Evolutionary conservation across 2,797 vertebrate species (phyloP).

Genomic region (Capromys pilorides): DNA sequence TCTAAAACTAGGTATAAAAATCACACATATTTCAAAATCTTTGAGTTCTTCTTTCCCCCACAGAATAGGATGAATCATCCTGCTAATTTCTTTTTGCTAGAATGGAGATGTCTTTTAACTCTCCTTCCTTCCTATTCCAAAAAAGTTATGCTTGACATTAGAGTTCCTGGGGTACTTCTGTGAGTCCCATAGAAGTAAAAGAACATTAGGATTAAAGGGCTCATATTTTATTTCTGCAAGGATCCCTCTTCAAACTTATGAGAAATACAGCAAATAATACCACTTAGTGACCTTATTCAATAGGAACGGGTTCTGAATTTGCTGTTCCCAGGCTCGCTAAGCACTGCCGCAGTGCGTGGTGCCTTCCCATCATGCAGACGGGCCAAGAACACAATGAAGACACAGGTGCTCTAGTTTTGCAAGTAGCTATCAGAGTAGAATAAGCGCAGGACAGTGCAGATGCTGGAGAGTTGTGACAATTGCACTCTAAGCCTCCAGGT

Average conservation of each 20-base stretch:
- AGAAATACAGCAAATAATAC: conserved; percentile 30
- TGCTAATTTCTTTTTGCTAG: conserved; percentile 49
- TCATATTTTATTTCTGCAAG: conserved; percentile 50
- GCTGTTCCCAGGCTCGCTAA: not conserved
- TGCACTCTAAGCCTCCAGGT: not conserved
- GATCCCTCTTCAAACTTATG: not conserved
- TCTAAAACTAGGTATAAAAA: conserved; percentile 32
- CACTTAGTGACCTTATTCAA: not conserved
- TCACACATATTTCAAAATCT: conserved; percentile 58
- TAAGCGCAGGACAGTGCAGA: not conserved
- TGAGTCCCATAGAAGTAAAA: conserved; percentile 38
- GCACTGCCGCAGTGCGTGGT: not conserved
- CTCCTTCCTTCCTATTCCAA: conserved; percentile 41
- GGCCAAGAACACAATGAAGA: not conserved
- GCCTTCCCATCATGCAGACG: not conserved
- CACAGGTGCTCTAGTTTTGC: not conserved
- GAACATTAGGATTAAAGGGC: conserved; percentile 27
- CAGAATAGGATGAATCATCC: conserved; percentile 62
- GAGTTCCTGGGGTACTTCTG: not conserved
- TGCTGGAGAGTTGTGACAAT: not conserved
- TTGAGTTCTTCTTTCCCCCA: conserved; percentile 29
- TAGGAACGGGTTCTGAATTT: not conserved
- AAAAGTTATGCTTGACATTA: conserved; percentile 1
- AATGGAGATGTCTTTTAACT: conserved; percentile 51
- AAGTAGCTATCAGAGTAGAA: not conserved